Conservation (phyloP, 1,140 invertebrate species). For the Zaprionus tsacasi region DNA sequence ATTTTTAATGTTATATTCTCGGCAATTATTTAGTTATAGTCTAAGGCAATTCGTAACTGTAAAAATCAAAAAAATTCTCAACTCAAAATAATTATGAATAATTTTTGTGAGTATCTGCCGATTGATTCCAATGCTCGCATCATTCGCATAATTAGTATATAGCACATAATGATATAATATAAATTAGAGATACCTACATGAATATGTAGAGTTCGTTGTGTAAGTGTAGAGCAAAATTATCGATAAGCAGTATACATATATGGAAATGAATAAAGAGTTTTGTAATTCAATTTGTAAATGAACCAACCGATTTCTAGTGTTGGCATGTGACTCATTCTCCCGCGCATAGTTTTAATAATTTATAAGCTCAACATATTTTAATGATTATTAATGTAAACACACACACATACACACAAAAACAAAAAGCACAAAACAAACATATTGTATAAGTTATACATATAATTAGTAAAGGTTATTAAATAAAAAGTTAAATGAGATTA, state of each 20-base stretch:
- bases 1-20: slow-evolving; percentile 73
- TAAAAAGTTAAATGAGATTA: slow-evolving; percentile 58
- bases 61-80: slow-evolving; percentile 43
- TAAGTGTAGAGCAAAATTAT: slow-evolving; percentile 55
- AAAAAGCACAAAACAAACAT: slow-evolving; percentile 37
- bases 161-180: slow-evolving; percentile 17
- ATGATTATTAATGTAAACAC: slow-evolving; percentile 63
- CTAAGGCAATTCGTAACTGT: slow-evolving; percentile 76
- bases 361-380: slow-evolving; percentile 79
- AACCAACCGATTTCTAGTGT: slow-evolving; percentile 34
- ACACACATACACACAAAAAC: slow-evolving; percentile 14
- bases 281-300: slow-evolving; percentile 69
- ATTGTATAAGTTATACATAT: slow-evolving; percentile 68
- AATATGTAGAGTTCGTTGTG: slow-evolving; percentile 48
- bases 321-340: slow-evolving; percentile 58
- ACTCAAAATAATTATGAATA: slow-evolving; percentile 3
- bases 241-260: slow-evolving; percentile 17
- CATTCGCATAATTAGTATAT: not conserved
- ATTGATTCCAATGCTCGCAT: not conserved
- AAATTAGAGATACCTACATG: slow-evolving; percentile 14
- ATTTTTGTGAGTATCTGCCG: slow-evolving; percentile 17
- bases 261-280: slow-evolving; percentile 40
- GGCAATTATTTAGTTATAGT: slow-evolving; percentile 72
- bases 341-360: slow-evolving; percentile 77
- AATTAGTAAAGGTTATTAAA: slow-evolving; percentile 81